Evolutionary conservation across 64 coral and sea anemone genomes (phyloP), one percentile per base, ranked within the genome.

Genomic region (Montipora foliosa): DNA sequence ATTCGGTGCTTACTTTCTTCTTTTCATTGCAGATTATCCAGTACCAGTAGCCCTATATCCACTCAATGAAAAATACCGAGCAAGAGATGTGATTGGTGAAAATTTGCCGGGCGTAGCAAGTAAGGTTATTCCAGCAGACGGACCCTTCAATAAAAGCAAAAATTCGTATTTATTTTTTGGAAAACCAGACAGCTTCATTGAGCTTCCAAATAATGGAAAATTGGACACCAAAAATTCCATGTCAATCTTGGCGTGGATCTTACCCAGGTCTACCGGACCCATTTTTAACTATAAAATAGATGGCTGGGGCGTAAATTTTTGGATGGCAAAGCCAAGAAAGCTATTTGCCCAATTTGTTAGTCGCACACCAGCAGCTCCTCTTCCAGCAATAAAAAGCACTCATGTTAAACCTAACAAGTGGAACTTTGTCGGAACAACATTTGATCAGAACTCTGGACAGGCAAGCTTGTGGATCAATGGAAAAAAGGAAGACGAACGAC

Each of bases 391-490:
- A 12, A 69, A 48, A 50, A 85, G 44, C 17, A 49, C 44, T 4
- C 44, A 49, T 37, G 21, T 70, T 19, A 70, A 50, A 5, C 82
- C 62, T 1, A 48, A 24, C 8, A 70, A 24, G 16, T 93, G 83
- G 83, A 88, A 67, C 29, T 88, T 79, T 52, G 84, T 93, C 19
- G 92, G 47, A 3, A 75, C 45, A 37, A 57, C 37, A 4, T 93
- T 88, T 17, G 51, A 88, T 25, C 57, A 71, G 47, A 79, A 74
- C 2, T 53, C 83, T 80, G 83, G 92, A 37, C 2, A 13, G 49
- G 83, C 76, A 68, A 93, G 51, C 10, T 78, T 93, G 20, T 93
- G 58, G 74, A 62, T 88, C 19, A 88, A 93, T 47, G 84, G 83
- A 60, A 93, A 74, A 14, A 59, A 44, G 9, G 62, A 70, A 12